Evolutionary conservation across 2,797 vertebrate genomes (phyloP).

Genomic region (Ptychadena robeensis): DNA sequence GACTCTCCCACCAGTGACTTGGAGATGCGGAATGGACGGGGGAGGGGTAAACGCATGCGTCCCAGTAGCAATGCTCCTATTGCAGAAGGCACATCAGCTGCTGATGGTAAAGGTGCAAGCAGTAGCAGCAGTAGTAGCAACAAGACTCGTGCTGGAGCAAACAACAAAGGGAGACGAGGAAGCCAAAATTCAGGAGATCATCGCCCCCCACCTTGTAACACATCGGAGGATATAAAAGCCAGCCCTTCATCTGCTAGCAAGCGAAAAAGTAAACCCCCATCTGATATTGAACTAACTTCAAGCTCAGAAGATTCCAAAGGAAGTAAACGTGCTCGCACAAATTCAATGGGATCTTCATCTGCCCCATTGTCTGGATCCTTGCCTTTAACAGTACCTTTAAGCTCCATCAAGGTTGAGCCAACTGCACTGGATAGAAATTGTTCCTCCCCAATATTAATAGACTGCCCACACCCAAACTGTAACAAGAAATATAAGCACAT

Average conservation of each 20-base stretch:
- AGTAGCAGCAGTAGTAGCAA: slow-evolving; percentile 85
- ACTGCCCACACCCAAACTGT: slow-evolving; percentile 98
- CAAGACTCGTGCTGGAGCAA: slow-evolving; percentile 93
- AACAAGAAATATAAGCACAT: slow-evolving; percentile 99
- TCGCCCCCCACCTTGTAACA: slow-evolving; percentile 86
- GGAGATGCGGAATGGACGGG: slow-evolving; percentile 97
- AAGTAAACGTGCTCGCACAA: slow-evolving; percentile 96
- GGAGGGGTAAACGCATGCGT: slow-evolving; percentile 93
- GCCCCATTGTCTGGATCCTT: slow-evolving; percentile 71
- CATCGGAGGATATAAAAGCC: slow-evolving; percentile 91
- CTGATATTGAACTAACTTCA: slow-evolving; percentile 97
- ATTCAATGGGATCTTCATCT: slow-evolving; percentile 86
- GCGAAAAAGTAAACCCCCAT: slow-evolving; percentile 93
- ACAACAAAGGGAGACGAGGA: slow-evolving; percentile 93
- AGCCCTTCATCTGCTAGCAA: slow-evolving; percentile 93
- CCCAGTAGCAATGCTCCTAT: slow-evolving; percentile 94
- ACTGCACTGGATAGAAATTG: slow-evolving; percentile 89
- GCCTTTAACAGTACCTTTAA: slow-evolving; percentile 73
- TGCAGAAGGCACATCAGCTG: slow-evolving; percentile 85
- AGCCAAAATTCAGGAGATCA: slow-evolving; percentile 96
- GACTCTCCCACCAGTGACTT: slow-evolving; percentile 98
- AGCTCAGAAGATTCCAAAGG: slow-evolving; percentile 98
- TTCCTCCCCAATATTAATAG: slow-evolving; percentile 93
- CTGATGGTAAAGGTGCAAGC: slow-evolving; percentile 83
- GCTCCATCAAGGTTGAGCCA: slow-evolving; percentile 81